A percentile compares a stretch with the other conserved stretches of the same genome.
phyloP scores from a whole-genome alignment of 2,797 vertebrate species.

The Spondyliosoma cantharus region DNA sequence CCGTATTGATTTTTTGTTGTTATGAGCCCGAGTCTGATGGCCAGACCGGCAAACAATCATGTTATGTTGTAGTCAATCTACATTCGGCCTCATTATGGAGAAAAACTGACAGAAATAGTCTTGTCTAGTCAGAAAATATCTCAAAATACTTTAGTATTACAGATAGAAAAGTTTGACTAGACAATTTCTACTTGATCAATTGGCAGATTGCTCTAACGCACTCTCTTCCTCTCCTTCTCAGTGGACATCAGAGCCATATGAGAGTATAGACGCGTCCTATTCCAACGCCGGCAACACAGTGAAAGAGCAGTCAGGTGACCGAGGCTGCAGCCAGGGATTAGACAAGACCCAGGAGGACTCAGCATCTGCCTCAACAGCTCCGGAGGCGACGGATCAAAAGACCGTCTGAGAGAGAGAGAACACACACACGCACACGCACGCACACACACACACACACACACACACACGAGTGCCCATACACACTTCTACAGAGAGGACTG shows the following conservation, averaged over 20 bases:
- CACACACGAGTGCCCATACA: conserved; percentile 42
- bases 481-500: conserved; percentile 66
- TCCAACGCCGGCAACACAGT: conserved; percentile 61
- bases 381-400: conserved; percentile 76
- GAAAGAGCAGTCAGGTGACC: conserved; percentile 78
- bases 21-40: too few relatives aligned
- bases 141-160: too few relatives aligned
- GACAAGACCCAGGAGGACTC: conserved; percentile 82
- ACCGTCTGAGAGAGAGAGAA: conserved; percentile 69
- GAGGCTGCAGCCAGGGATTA: conserved; percentile 69
- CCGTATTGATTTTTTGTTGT: too few relatives aligned
- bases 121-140: too few relatives aligned
- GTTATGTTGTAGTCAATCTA: too few relatives aligned
- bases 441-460: conserved; percentile 32
- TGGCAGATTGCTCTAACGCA: not conserved
- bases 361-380: conserved; percentile 65
- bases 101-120: too few relatives aligned
- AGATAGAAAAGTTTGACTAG: too few relatives aligned
- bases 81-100: too few relatives aligned
- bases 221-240: conserved; percentile 62
- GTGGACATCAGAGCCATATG: conserved; percentile 90
- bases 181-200: too few relatives aligned
- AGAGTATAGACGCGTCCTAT: conserved; percentile 81
- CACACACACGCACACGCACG: conserved; percentile 23
- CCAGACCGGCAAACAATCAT: too few relatives aligned